Base-by-base conservation (phyloP, 2,113 vertebrate species). In the Chlamydotis undulata region DNA sequence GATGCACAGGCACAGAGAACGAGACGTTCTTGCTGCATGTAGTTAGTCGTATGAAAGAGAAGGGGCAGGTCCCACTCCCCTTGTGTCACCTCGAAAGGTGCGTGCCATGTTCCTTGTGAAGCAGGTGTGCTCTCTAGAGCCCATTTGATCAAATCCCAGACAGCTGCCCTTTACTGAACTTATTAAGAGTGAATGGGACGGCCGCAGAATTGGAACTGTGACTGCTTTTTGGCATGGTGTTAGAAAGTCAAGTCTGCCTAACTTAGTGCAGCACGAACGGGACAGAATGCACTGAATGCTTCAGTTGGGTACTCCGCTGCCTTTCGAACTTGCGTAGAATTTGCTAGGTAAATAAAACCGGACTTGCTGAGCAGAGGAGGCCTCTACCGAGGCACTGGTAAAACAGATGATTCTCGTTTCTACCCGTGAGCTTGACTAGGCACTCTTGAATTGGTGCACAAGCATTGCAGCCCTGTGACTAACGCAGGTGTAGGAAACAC, bases 51-150 rank as follows among this genome's bases (percentile, higher is more conserved):
- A 50, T 86, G 85, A 41, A 67, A 45, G 55, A 87, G 56, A 45
- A 69, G 19, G 74, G 65, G 19, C 50, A 68, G 69, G 81, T 96
- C 71, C 82, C 81, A 52, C 71, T 79, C 77, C 89, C 77, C 83
- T 78, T 2, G 31, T 79, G 60, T 94, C 73, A 84, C 87, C 91
- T 93, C 91, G 94, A 0, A 69, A 90, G 75, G 81, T 79, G 63
- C 70, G 68, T 95, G 74, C 98, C 98, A 98, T 98, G 98, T 97
- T 98, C 97, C 98, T 98, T 98, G 70, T 95, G 94, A 96, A 92
- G 35, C 77, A 69, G 9, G 7, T 80, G 3, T 33, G 83, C 67
- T 52, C 47, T 63, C 10, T 19, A 8, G 55, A 74, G 55, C 35
- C 31, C 70, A 19, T 59, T 29, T 41, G 50, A 75, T 61, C 53